Conservation (phyloP, 2,888 invertebrate species). For the Caenorhabditis imperialis region DNA sequence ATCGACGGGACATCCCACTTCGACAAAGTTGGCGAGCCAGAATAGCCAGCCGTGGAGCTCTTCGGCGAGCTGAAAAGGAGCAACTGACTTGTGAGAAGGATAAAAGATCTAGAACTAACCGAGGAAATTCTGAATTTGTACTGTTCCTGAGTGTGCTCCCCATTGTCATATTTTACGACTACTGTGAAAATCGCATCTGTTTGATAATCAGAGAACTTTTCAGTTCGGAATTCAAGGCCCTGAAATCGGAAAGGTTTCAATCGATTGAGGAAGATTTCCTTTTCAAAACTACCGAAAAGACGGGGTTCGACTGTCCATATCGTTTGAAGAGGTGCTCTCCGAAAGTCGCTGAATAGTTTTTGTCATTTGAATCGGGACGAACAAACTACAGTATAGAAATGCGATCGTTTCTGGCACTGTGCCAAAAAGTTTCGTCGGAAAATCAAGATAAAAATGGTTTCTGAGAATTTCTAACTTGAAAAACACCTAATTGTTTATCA, state of each 20-base stretch:
- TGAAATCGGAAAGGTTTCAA: too few species aligned
- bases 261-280: too few species aligned
- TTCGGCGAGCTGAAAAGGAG: conserved; percentile 5
- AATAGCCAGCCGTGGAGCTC: conserved; percentile 11
- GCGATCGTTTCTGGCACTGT: too few species aligned
- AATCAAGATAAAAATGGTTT: too few species aligned
- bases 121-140: neutral
- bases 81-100: neutral
- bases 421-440: too few species aligned
- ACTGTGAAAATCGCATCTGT: conserved; percentile 8
- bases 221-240: neutral
- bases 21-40: conserved; percentile 12
- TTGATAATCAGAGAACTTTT: conserved; percentile 3
- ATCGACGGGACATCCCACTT: conserved; percentile 8
- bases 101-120: neutral
- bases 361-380: too few species aligned
- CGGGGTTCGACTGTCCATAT: neutral
- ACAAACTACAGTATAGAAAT: too few species aligned
- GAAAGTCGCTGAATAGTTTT: neutral
- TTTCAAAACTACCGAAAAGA: too few species aligned
- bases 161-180: neutral
- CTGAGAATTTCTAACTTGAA: too few species aligned
- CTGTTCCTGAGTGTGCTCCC: neutral
- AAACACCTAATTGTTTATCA: too few species aligned
- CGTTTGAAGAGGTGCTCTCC: conserved; percentile 1